Evolutionary conservation across 2,113 vertebrate species (phyloP).

Genomic region (Eudyptes chrysolophus): DNA sequence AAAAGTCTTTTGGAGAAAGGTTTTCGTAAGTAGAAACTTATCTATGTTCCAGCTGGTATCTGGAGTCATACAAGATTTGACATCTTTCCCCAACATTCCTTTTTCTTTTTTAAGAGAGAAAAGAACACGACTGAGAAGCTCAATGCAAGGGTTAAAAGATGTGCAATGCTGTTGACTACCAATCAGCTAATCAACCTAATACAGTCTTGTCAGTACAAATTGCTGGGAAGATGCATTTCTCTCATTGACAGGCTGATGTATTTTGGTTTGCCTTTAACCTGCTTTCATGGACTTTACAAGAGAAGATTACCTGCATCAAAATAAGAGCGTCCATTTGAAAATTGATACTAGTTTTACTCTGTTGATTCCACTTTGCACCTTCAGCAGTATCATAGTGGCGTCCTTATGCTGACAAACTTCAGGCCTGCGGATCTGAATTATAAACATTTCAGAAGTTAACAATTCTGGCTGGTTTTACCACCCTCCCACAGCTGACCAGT

Average conservation of each 20-base stretch:
- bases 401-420: not conserved
- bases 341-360: not conserved
- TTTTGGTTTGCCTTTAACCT: not conserved
- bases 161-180: not conserved
- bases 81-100: not conserved
- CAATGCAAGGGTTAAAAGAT: not conserved
- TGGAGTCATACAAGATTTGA: not conserved
- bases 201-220: not conserved
- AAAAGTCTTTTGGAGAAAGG: not conserved
- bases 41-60: not conserved
- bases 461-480: not conserved
- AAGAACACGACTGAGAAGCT: not conserved
- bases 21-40: not conserved
- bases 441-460: not conserved
- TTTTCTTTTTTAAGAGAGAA: not conserved
- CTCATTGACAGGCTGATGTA: not conserved
- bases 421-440: not conserved
- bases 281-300: not conserved
- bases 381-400: rapidly evolving
- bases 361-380: not conserved
- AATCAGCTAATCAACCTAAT: not conserved
- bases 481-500: not conserved
- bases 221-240: not conserved
- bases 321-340: not conserved
- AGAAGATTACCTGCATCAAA: not conserved